A percentile compares a stretch with the other conserved stretches of the same genome.
phyloP scores from a whole-genome alignment of 2,113 vertebrate species.

The Indicator indicator region DNA sequence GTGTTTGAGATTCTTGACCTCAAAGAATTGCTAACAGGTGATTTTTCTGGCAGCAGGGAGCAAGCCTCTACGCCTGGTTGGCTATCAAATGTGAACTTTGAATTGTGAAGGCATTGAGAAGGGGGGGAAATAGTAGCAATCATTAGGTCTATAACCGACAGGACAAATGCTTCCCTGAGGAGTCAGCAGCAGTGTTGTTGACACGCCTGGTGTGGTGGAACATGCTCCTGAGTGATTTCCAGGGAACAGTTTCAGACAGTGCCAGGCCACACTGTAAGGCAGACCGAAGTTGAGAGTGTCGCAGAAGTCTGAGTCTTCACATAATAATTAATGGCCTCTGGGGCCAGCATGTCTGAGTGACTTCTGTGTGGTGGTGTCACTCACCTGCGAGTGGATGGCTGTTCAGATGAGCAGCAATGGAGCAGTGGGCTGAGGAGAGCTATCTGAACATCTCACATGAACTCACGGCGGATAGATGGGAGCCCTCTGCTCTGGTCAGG shows the following conservation, averaged over 20 bases:
- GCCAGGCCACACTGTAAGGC: background rate
- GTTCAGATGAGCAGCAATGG: background rate
- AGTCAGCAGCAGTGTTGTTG: slow-evolving; percentile 3
- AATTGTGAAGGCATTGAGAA: slow-evolving; percentile 22
- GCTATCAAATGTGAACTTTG: slow-evolving; percentile 69
- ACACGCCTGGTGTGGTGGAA: background rate
- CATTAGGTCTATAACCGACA: slow-evolving; percentile 44
- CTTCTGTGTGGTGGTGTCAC: background rate
- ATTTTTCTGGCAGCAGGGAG: slow-evolving; percentile 7
- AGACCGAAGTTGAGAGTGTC: background rate
- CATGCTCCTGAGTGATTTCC: background rate
- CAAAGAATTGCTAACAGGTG: background rate
- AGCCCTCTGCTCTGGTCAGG: background rate
- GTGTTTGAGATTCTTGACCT: background rate
- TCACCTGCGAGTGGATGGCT: background rate
- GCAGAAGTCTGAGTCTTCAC: background rate
- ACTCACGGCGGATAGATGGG: background rate
- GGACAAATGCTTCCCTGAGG: background rate
- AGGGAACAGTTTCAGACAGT: background rate
- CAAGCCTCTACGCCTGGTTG: background rate
- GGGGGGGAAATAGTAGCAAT: background rate
- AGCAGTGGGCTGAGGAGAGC: background rate
- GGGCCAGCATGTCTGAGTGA: background rate
- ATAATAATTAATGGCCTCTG: background rate
- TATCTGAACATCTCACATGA: rapidly evolving